Conservation (phyloP, 2,888 invertebrate genomes). For the Bursaphelenchus okinawaensis region DNA sequence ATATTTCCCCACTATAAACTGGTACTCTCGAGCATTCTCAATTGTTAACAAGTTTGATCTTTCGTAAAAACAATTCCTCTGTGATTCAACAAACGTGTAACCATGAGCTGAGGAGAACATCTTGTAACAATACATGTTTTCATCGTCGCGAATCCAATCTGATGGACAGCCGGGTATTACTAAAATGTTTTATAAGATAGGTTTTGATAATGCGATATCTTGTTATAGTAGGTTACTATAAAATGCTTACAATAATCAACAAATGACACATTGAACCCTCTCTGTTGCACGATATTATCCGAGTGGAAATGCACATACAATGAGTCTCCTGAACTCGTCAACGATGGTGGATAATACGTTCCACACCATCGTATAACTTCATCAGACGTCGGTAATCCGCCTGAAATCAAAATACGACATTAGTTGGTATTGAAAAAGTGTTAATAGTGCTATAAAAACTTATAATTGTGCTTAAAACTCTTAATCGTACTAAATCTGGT, state of each 20-base stretch:
- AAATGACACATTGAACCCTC: conserved; percentile 32
- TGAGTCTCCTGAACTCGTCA: conserved; percentile 25
- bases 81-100: conserved; percentile 25
- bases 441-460: too few relatives aligned
- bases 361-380: conserved; percentile 33
- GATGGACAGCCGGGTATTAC: conserved; percentile 27
- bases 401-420: too few relatives aligned
- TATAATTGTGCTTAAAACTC: too few relatives aligned
- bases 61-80: conserved; percentile 25
- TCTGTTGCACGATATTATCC: conserved; percentile 24
- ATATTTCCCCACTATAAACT: conserved; percentile 24
- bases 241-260: conserved; percentile 20
- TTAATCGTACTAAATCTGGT: too few relatives aligned
- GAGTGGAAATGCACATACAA: conserved; percentile 29
- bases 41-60: conserved; percentile 29
- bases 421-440: too few relatives aligned
- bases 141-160: conserved; percentile 23
- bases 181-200: background rate
- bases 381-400: conserved; percentile 17
- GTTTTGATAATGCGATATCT: background rate
- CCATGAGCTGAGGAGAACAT: conserved; percentile 25
- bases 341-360: conserved; percentile 20
- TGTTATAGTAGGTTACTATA: background rate
- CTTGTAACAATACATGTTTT: conserved; percentile 24
- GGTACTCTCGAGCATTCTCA: conserved; percentile 21